A percentile compares a stretch with the other conserved stretches of the same genome.
These are phyloP conservation scores for Ennomos fuscantarius DNA, from an alignment of 2,888 invertebrate genomes.

Conservation along the genomic window DNA sequence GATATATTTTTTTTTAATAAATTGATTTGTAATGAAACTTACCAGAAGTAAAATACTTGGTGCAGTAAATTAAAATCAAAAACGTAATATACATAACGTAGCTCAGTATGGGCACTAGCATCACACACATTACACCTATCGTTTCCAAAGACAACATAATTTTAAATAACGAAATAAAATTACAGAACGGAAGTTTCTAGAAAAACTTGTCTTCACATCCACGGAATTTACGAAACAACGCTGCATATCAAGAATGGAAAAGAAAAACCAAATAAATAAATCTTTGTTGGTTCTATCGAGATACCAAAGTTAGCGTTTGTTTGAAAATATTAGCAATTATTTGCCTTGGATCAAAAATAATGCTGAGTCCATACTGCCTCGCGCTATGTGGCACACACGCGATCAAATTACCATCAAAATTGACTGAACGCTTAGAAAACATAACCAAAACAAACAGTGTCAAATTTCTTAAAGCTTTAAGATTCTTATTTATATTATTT, in stretches of 20 bases:
- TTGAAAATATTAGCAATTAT: constrained; percentile 1
- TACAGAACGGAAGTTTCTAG: background rate
- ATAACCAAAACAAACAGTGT: too few species aligned
- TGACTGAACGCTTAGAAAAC: too few species aligned
- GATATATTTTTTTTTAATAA: background rate
- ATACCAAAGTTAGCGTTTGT: constrained; percentile 14
- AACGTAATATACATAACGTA: constrained; percentile 52
- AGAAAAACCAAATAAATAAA: constrained; percentile 5
- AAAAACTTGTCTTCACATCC: background rate
- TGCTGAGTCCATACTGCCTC: too few species aligned
- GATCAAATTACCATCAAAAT: too few species aligned
- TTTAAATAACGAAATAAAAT: background rate
- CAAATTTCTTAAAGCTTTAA: too few species aligned
- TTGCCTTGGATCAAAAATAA: background rate
- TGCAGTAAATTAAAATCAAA: constrained; percentile 38
- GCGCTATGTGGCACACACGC: too few species aligned
- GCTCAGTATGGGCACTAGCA: constrained; percentile 52
- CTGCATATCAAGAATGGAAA: background rate
- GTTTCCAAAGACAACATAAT: constrained; percentile 44
- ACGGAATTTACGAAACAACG: constrained; percentile 1
- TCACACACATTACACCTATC: constrained; percentile 50
- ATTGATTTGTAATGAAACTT: constrained; percentile 3
- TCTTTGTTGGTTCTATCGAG: background rate
- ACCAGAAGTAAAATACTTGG: constrained; percentile 15
- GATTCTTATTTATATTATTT: too few species aligned